These are phyloP conservation scores for Phataginus tricuspis DNA, from an alignment of 2,797 vertebrate genomes.

Conservation along the genomic window DNA sequence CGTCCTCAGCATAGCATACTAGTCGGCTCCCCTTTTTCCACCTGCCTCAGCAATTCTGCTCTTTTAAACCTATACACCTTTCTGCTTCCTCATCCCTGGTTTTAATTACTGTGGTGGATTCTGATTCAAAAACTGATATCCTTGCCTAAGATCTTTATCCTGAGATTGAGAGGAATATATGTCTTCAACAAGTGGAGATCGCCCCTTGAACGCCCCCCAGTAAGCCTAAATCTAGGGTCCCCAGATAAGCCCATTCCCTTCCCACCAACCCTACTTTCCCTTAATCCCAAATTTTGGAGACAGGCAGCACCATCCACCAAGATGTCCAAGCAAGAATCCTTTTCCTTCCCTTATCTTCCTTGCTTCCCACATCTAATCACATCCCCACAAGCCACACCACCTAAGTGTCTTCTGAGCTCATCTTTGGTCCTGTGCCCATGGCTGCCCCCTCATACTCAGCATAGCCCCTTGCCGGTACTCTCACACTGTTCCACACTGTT, in stretches of 20 bases:
- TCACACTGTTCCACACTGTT: not conserved
- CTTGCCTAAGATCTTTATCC: not conserved
- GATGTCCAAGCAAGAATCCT: not conserved
- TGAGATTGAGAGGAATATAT: not conserved
- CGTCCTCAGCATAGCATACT: not conserved
- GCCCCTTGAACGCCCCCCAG: not conserved
- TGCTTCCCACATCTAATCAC: not conserved
- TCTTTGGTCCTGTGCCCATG: not conserved
- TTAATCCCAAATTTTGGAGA: not conserved
- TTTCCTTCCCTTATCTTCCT: not conserved
- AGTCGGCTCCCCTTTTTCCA: not conserved
- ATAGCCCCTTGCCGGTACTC: not conserved
- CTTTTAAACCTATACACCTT: not conserved
- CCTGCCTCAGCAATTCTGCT: not conserved
- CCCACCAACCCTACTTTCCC: not conserved
- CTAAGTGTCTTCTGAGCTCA: not conserved
- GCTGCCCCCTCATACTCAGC: not conserved
- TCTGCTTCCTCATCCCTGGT: not conserved
- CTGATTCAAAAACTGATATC: not conserved
- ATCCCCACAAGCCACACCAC: not conserved
- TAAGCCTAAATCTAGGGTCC: not conserved
- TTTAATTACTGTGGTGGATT: not conserved
- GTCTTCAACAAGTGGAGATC: not conserved
- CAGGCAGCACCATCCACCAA: not conserved
- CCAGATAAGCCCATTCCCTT: not conserved